Evolutionary conservation across 2,113 vertebrate species (phyloP), one percentile per base, ranked within the genome.

Genomic region (Clarias macrocephalus): DNA sequence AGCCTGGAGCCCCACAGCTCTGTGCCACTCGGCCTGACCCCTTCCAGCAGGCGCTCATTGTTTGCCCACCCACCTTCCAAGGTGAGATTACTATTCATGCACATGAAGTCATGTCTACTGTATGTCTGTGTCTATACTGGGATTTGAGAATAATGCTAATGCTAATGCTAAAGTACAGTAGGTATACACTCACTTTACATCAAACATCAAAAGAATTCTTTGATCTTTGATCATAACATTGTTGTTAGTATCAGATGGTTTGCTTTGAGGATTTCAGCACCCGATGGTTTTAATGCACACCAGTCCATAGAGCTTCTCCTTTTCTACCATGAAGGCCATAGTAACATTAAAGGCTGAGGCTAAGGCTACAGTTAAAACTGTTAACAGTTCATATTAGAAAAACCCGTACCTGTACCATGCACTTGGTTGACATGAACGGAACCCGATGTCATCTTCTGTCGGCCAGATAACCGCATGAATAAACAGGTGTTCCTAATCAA

Each of bases 21-120:
- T 99, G 98, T 85, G 90, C 95, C 54, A 96, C 98, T 91, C 96
- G 98, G 79, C 96, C 98, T 0, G 98, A 99, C 95, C 98, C 98
- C 95, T 97, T 99, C 95, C 98, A 99, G 96, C 98, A 99, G 95
- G 98, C 98, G 1, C 97, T 99, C 93, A 99, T 99, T 56, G 98
- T 99, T 92, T 99, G 98, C 94, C 98, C 98, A 2, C 97, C 98
- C 25, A 95, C 96, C 94, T 99, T 99, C 95, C 98, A 99, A 98
- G 98, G 98, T 99, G 94, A 95, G 94, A 21, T 7, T 10, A 25
- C 37, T 23, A 79, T 21, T 80, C 28, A 25, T 30, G 30, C 59
- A 48, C 5, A 13, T 65, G 3, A 19, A 73, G 10, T n/a, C n/a
- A 3, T 59, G 3, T 0, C 11, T 84, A 6, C 1, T 57, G 28